Evolutionary conservation across 1,140 invertebrate genomes (phyloP), one percentile per base, ranked within the genome.

Genomic region (Drosophila arizonae): DNA sequence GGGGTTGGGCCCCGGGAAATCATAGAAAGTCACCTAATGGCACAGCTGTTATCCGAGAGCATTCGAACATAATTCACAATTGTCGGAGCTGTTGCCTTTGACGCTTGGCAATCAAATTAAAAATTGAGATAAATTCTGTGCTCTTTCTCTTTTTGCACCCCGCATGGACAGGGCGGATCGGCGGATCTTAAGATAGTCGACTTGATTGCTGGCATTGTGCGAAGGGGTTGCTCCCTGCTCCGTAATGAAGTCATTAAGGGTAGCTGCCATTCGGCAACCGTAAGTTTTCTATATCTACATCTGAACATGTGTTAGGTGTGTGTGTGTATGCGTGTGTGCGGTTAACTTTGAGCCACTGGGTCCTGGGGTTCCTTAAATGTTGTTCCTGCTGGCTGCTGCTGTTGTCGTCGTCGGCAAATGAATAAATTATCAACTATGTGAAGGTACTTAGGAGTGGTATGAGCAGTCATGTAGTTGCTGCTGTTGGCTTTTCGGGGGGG

Each of bases 401-500:
- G 72, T 63, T 51, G 76, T 63, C 55, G 63, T 55, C 56, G 48
- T 62, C 63, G 58, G 84, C 76, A 79, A 87, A 87, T 87, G 82
- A 87, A 87, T 87, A 87, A 87, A 87, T 87, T 88, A 87, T 87
- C 84, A 87, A 87, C 82, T 87, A 79, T 73, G 79, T 61, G 79
- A 76, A 86, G 76, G 69, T 76, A 70, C 68, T 87, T 63, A 55
- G 21, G 55, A 65, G 63, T 43, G 52, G 36, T 57, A 66, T 73
- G 64, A 67, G 72, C 75, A 60, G 74, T 61, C 65, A 28, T 62
- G 62, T 76, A 79, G 80, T 71, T 57, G 69, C 48, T 64, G 46
- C 26, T 54, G 36, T 28, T 61, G n/a, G 51, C 30, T 30, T 70
- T 64, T 72, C 17, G 6, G 24, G 69, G 69, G 67, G 70, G 61